Percentiles rank a stretch among this genome's conserved stretches.
Evolutionary conservation across 2,113 vertebrate species (phyloP).

Genomic region (Psittacus erithacus): DNA sequence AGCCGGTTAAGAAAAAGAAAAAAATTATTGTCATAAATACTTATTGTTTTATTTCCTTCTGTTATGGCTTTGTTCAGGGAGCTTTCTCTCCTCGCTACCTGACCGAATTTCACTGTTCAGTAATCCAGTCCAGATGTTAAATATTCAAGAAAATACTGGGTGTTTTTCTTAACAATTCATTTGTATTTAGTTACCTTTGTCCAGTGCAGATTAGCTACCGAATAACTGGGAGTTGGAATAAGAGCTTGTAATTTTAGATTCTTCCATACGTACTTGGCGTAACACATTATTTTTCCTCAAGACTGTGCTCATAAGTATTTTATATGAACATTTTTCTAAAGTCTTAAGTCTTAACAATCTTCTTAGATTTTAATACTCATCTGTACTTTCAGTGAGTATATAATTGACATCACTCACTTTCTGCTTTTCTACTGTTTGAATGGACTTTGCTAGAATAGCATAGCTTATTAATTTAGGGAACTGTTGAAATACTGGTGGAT

Average conservation of each 20-base stretch:
- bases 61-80: slow-evolving; percentile 13
- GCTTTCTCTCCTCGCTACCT: neutral
- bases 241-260: slow-evolving; percentile 56
- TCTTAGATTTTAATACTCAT: slow-evolving; percentile 7
- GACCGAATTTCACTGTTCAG: slow-evolving; percentile 48
- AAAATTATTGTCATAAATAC: neutral
- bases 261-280: slow-evolving; percentile 55
- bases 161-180: slow-evolving; percentile 66
- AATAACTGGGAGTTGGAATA: slow-evolving; percentile 52
- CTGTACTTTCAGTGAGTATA: neutral
- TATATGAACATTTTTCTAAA: slow-evolving; percentile 38
- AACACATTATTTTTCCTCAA: slow-evolving; percentile 39
- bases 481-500: neutral
- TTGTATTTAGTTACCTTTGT: slow-evolving; percentile 63
- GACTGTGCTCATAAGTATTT: slow-evolving; percentile 29
- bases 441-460: neutral
- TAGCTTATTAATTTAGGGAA: neutral
- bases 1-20: neutral
- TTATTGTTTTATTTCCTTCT: slow-evolving; percentile 31
- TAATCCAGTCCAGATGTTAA: slow-evolving; percentile 63
- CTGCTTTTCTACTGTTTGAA: slow-evolving; percentile 6
- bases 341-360: neutral
- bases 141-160: slow-evolving; percentile 53
- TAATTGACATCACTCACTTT: neutral
- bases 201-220: slow-evolving; percentile 58